Evolutionary conservation across 2,113 vertebrate species (phyloP).

Genomic region (Acrocephalus arundinaceus): DNA sequence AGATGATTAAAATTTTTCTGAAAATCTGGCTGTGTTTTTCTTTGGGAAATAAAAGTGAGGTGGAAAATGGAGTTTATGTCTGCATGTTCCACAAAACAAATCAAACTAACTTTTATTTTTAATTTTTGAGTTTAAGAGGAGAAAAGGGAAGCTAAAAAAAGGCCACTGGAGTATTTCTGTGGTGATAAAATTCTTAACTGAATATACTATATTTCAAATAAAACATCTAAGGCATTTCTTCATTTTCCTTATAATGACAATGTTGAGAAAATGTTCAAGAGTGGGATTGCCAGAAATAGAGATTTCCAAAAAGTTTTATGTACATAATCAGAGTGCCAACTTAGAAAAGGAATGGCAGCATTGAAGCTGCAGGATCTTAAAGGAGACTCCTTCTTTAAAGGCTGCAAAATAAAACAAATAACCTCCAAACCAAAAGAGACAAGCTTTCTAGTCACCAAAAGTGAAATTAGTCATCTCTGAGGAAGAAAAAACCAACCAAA

Average conservation of each 20-base stretch:
- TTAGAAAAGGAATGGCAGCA: not conserved
- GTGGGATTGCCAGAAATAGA: not conserved
- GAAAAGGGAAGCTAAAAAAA: not conserved
- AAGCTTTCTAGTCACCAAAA: not conserved
- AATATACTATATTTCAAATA: not conserved
- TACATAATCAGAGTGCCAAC: not conserved
- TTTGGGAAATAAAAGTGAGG: not conserved
- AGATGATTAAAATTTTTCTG: constrained; percentile 4
- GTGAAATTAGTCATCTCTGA: not conserved
- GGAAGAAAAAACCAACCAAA: not conserved
- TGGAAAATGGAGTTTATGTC: not conserved
- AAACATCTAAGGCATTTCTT: not conserved
- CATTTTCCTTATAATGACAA: not conserved
- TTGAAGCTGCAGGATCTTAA: not conserved
- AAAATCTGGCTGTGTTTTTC: not conserved
- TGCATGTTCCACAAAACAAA: not conserved
- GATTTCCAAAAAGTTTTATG: not conserved
- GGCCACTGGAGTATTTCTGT: not conserved
- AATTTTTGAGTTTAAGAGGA: not conserved
- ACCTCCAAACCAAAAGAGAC: not conserved
- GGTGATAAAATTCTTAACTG: not conserved
- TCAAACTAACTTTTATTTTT: not conserved
- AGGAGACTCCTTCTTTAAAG: not conserved
- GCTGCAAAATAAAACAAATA: not conserved
- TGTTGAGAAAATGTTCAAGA: not conserved